Percentiles rank a stretch among this genome's conserved stretches.
Evolutionary conservation across 2,888 invertebrate species (phyloP).

Genomic region (Drosophila cognata): DNA sequence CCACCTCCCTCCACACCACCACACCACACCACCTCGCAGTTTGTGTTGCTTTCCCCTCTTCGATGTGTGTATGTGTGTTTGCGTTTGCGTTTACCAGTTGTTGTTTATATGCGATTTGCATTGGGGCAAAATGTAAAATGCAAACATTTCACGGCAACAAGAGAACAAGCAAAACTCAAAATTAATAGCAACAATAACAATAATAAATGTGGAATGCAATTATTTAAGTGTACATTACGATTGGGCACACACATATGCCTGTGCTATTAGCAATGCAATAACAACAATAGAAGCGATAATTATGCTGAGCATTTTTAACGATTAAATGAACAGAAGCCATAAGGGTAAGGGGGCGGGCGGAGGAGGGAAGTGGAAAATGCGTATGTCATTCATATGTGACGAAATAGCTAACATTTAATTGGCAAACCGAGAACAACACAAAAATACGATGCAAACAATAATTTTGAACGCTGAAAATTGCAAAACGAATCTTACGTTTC

Average conservation of each 20-base stretch:
- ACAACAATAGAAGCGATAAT: conserved; percentile 53
- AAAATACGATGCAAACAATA: neutral
- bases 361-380: neutral
- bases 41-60: neutral
- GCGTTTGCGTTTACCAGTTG: conserved; percentile 35
- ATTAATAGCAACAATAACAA: conserved; percentile 40
- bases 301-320: conserved; percentile 70
- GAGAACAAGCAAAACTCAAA: conserved; percentile 17
- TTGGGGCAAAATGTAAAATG: conserved; percentile 49
- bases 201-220: conserved; percentile 53
- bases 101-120: conserved; percentile 57
- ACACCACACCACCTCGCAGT: conserved; percentile 14
- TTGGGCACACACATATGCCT: conserved; percentile 20
- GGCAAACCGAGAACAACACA: conserved; percentile 16
- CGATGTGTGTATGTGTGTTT: conserved; percentile 3
- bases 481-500: conserved; percentile 40
- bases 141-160: conserved; percentile 44
- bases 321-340: conserved; percentile 54
- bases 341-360: neutral
- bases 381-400: conserved; percentile 25
- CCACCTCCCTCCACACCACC: conserved; percentile 32
- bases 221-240: conserved; percentile 61
- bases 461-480: conserved; percentile 29
- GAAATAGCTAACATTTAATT: conserved; percentile 40
- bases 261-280: conserved; percentile 37